phyloP scores from a whole-genome alignment of 35 echinoderm and acorn worm genomes.

The Strongylocentrotus purpuratus region DNA sequence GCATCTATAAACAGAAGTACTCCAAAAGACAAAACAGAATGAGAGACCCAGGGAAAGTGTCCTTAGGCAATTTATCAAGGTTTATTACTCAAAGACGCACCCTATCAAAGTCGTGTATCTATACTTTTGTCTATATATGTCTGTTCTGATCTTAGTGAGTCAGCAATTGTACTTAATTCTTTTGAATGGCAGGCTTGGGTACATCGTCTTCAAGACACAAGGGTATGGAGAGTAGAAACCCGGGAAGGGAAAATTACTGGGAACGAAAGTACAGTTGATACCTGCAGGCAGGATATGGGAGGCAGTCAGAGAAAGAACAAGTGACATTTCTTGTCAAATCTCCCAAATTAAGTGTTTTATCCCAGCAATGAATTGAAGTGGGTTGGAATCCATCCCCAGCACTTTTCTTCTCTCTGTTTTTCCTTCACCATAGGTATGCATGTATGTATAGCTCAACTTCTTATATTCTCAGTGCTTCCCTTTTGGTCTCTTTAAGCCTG shows the following conservation, averaged over 20 bases:
- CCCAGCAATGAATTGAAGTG: constrained; percentile 25
- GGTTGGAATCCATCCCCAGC: constrained; percentile 13
- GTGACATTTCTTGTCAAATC: constrained; percentile 52
- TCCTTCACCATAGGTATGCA: constrained; percentile 13
- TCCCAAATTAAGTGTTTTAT: constrained; percentile 49
- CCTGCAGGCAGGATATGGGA: not conserved
- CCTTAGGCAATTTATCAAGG: constrained; percentile 14
- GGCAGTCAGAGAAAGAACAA: not conserved
- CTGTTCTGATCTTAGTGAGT: constrained; percentile 21
- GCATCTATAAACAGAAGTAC: not conserved
- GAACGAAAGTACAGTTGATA: constrained; percentile 37
- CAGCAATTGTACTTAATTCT: constrained; percentile 49
- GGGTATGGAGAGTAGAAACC: not conserved
- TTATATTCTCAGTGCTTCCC: too few species aligned
- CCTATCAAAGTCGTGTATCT: constrained; percentile 13
- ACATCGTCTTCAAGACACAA: not conserved
- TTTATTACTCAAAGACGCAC: constrained; percentile 10
- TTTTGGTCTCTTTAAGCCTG: not conserved
- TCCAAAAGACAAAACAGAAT: not conserved
- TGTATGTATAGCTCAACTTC: constrained; percentile 22
- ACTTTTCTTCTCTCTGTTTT: constrained; percentile 13
- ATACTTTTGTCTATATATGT: not conserved
- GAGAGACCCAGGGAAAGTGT: not conserved
- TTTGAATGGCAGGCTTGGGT: constrained; percentile 24
- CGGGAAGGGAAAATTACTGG: not conserved